Conservation (phyloP, 1,140 invertebrate genomes). For the Zaprionus lachaisei region DNA sequence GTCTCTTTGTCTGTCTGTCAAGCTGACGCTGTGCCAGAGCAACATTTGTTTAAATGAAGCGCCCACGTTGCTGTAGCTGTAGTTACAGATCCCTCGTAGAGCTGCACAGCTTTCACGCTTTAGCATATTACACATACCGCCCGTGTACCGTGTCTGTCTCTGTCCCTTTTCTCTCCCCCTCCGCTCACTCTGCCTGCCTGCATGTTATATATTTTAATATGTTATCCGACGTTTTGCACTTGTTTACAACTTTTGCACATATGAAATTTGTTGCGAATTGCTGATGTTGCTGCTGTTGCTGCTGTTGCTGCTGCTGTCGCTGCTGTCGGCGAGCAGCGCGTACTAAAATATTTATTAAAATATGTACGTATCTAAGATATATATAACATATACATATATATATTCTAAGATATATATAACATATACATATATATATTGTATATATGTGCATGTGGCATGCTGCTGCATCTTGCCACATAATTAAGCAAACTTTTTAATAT, state of each 20-base stretch:
- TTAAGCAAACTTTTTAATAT: conserved; percentile 42
- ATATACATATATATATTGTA: not conserved
- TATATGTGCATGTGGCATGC: not conserved
- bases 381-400: not conserved
- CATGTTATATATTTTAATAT: conserved; percentile 70
- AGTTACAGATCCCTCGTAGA: not conserved
- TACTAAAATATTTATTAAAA: conserved; percentile 73
- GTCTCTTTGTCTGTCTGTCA: conserved; percentile 34
- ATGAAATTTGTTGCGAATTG: conserved; percentile 70
- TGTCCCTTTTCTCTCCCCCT: not conserved
- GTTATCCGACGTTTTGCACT: conserved; percentile 55
- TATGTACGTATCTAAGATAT: conserved; percentile 5
- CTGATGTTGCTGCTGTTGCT: conserved; percentile 2
- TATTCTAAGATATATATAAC: not conserved
- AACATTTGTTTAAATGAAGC: conserved; percentile 60
- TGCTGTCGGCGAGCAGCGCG: conserved; percentile 4
- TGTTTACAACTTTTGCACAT: conserved; percentile 63
- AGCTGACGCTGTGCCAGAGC: conserved; percentile 43
- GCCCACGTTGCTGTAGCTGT: conserved; percentile 5
- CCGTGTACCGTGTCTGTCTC: conserved; percentile 9
- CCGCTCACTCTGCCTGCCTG: not conserved
- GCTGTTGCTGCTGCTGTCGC: not conserved
- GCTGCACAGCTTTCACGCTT: not conserved
- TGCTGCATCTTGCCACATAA: conserved; percentile 22
- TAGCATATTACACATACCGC: conserved; percentile 44